Percentiles rank a stretch among this genome's conserved stretches.
Conservation (phyloP, 1,140 invertebrate genomes). For the Rhagoletis zephyria region DNA sequence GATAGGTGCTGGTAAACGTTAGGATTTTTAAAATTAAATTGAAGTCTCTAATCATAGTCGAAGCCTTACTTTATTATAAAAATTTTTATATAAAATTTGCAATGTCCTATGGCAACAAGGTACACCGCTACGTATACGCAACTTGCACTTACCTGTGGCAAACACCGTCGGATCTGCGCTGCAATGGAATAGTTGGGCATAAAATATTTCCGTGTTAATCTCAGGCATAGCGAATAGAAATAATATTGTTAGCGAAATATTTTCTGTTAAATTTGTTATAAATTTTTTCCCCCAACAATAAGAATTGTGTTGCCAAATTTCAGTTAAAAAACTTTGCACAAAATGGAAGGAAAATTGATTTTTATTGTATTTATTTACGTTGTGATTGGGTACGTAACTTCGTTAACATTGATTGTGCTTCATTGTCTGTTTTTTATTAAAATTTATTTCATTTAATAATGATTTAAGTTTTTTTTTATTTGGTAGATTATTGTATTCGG, state of each 20-base stretch:
- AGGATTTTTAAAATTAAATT: too few relatives aligned
- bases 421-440: neutral
- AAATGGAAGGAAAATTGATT: conserved; percentile 12
- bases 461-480: neutral
- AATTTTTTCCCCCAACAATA: too few relatives aligned
- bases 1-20: too few relatives aligned
- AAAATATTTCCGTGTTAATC: neutral
- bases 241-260: too few relatives aligned
- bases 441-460: neutral
- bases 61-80: neutral
- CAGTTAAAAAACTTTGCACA: neutral
- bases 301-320: too few relatives aligned
- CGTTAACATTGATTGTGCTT: neutral
- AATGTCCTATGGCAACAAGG: neutral
- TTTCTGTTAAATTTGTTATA: too few relatives aligned
- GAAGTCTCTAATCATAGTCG: too few relatives aligned
- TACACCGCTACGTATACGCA: neutral
- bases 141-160: neutral
- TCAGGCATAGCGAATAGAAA: too few relatives aligned
- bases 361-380: neutral
- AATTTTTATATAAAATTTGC: neutral
- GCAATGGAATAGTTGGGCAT: neutral
- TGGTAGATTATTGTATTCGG: conserved; percentile 37
- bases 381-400: too few relatives aligned
- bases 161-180: neutral